Percentiles rank a stretch among this genome's conserved stretches.
Evolutionary conservation across 92 coral and sea anemone species (phyloP).

Genomic region (Umimayanthus chanpuru): DNA sequence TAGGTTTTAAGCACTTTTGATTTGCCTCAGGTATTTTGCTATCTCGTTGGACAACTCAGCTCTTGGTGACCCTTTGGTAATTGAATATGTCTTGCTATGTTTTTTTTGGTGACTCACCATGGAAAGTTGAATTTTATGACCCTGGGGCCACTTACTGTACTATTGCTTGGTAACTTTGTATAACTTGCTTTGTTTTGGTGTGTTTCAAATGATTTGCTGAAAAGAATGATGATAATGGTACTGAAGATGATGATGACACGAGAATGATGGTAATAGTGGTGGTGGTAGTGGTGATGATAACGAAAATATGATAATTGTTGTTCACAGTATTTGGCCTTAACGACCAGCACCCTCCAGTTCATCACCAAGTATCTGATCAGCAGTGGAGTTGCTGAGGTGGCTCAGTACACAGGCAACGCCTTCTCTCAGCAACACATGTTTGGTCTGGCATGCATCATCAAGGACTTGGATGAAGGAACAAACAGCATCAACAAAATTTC

Average conservation of each 20-base stretch:
- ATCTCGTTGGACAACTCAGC: too few relatives aligned
- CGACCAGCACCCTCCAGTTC: slow-evolving; percentile 86
- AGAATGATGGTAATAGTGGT: too few relatives aligned
- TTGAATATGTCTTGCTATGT: too few relatives aligned
- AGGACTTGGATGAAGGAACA: slow-evolving; percentile 76
- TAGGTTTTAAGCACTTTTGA: too few relatives aligned
- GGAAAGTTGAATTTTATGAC: too few relatives aligned
- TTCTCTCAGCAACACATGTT: slow-evolving; percentile 73
- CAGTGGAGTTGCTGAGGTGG: slow-evolving; percentile 67
- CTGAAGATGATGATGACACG: background rate
- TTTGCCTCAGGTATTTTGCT: too few relatives aligned
- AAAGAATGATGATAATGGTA: background rate
- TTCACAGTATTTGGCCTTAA: slow-evolving; percentile 81
- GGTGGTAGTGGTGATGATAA: background rate
- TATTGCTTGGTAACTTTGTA: too few relatives aligned
- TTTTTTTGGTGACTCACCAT: too few relatives aligned
- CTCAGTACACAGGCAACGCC: slow-evolving; percentile 65
- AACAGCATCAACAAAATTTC: slow-evolving; percentile 44
- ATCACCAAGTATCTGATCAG: slow-evolving; percentile 77
- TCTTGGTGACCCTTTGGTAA: too few relatives aligned
- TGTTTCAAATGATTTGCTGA: too few relatives aligned
- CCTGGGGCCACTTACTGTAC: too few relatives aligned
- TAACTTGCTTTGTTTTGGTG: too few relatives aligned
- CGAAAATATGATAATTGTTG: background rate
- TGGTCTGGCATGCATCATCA: slow-evolving; percentile 74